These are phyloP conservation scores for Macquaria australasica DNA, from an alignment of 2,113 vertebrate genomes.

Conservation along the genomic window DNA sequence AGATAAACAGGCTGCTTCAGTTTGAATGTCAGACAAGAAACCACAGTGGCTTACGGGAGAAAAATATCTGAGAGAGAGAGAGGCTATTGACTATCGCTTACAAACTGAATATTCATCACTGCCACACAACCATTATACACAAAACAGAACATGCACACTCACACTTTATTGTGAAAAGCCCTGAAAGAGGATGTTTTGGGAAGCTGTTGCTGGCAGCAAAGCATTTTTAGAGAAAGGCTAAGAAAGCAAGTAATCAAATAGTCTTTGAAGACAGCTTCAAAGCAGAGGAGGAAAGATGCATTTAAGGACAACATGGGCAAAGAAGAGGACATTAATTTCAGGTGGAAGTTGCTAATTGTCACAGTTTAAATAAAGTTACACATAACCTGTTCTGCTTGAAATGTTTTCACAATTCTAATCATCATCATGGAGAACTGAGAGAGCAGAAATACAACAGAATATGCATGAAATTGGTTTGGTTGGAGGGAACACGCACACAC, in stretches of 20 bases:
- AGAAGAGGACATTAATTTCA: slow-evolving; percentile 35
- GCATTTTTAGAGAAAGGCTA: slow-evolving; percentile 55
- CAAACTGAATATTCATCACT: slow-evolving; percentile 67
- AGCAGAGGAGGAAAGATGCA: slow-evolving; percentile 55
- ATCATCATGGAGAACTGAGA: background rate
- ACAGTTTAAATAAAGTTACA: slow-evolving; percentile 37
- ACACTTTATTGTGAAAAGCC: slow-evolving; percentile 39
- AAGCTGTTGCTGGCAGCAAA: slow-evolving; percentile 52
- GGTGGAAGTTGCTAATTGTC: slow-evolving; percentile 51
- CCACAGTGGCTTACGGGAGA: slow-evolving; percentile 36
- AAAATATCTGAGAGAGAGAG: slow-evolving; percentile 52
- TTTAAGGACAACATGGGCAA: slow-evolving; percentile 49
- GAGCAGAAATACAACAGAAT: slow-evolving; percentile 8
- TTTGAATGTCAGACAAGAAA: slow-evolving; percentile 65
- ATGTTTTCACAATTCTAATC: slow-evolving; percentile 13
- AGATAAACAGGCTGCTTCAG: slow-evolving; percentile 68
- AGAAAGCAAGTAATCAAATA: slow-evolving; percentile 64
- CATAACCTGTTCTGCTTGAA: slow-evolving; percentile 29
- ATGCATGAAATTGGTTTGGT: slow-evolving; percentile 23
- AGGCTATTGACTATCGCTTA: slow-evolving; percentile 54
- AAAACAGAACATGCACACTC: slow-evolving; percentile 4
- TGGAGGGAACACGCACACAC: background rate
- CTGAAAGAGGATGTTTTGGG: slow-evolving; percentile 40
- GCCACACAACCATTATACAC: slow-evolving; percentile 34
- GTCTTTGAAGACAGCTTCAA: slow-evolving; percentile 74